Evolutionary conservation across 2,113 vertebrate genomes (phyloP), one percentile per base, ranked within the genome.

Genomic region (Cygnus buccinator): DNA sequence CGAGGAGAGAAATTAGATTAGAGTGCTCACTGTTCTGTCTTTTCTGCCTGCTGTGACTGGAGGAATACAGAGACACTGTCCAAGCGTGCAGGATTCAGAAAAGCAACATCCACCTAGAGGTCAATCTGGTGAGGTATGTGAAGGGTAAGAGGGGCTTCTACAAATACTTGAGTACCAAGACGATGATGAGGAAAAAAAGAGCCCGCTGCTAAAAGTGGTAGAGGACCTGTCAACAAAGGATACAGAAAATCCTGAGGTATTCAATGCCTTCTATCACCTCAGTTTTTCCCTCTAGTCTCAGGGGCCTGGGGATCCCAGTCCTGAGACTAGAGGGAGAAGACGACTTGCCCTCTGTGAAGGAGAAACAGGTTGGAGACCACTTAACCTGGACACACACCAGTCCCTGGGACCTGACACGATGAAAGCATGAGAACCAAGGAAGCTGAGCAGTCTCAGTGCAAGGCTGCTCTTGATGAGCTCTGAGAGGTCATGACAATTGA

Each of bases 71-170:
- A 58, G 31, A 73, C 28, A 46, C 22, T n/a, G 28, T 39, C 67
- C 1, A 0, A 79, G 28, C 0, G 0, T 48, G 44, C 33, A 67
- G 46, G 4, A 8, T 21, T 61, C 48, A 48, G 16, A 75, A 77
- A 84, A 84, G 20, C 37, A 50, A 70, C 68, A 13, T n/a, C 35
- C 28, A 11, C 29, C 19, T 54, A 35, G 21, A 79, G 44, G 7
- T n/a, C 48, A 44, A 4, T 10, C 54, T 43, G 46, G 11, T 2
- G 3, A 80, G 41, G 25, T 20, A 10, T 6, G 2, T 11, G 13
- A 80, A 48, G 9, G 21, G 15, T 58, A 90, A 58, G 35, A 73
- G 1, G 19, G 33, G 15, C 12, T 68, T 83, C 12, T 15, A 12
- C 11, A 87, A 50, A n/a, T 25, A 35, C 8, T 13, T 21, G 26